Evolutionary conservation across 2,113 vertebrate genomes (phyloP).

Genomic region (crab-eating macaque (Macaca fascicularis)): DNA sequence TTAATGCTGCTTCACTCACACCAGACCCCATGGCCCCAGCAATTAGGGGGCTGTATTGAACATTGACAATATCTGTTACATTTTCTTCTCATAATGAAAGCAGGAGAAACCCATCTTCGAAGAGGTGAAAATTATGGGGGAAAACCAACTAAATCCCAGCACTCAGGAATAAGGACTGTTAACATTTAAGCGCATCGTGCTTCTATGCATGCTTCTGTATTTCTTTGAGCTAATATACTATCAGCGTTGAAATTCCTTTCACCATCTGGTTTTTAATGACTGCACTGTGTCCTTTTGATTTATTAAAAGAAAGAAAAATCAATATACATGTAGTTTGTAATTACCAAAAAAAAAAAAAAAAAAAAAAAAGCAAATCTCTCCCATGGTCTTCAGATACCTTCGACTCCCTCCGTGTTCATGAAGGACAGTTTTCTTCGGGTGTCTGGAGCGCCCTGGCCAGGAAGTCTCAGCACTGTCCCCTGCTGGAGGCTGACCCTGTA

Average conservation of each 20-base stretch:
- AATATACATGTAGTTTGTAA: not conserved
- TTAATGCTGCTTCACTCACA: rapidly evolving
- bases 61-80: rapidly evolving
- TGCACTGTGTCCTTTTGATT: not conserved
- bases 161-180: not conserved
- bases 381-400: not conserved
- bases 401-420: rapidly evolving
- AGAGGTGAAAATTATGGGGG: not conserved
- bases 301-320: not conserved
- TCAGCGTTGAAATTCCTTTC: not conserved
- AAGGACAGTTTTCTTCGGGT: not conserved
- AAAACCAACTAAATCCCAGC: not conserved
- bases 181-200: rapidly evolving
- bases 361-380: not conserved
- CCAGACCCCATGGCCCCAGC: rapidly evolving
- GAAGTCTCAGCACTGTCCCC: not conserved
- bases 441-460: not conserved
- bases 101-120: not conserved
- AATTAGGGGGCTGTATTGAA: not conserved
- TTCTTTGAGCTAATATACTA: not conserved
- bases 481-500: no score
- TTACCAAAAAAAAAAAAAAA: not conserved
- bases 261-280: not conserved
- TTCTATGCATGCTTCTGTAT: not conserved
- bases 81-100: not conserved